phyloP scores from a whole-genome alignment of 2,113 vertebrate genomes.

The Syngnathus floridae region DNA sequence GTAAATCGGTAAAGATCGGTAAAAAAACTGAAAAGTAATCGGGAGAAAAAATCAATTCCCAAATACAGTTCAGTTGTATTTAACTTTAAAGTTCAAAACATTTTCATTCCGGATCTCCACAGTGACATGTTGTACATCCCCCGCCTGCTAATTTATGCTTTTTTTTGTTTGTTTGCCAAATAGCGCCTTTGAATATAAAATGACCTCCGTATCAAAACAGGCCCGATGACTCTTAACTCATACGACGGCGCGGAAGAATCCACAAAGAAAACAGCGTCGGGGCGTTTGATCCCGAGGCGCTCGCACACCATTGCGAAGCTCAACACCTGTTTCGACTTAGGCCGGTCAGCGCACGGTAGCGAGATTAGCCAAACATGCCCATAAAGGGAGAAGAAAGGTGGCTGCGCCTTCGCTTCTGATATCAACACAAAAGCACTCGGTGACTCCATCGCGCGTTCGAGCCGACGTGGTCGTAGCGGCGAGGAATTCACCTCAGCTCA shows the following conservation, averaged over 20 bases:
- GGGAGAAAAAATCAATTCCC: background rate
- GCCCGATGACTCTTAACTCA: slow-evolving; percentile 40
- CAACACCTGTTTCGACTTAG: slow-evolving; percentile 72
- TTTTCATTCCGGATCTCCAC: background rate
- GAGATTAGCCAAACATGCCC: slow-evolving; percentile 71
- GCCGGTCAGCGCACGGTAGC: slow-evolving; percentile 61
- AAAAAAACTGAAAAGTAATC: too few species aligned
- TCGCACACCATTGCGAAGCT: slow-evolving; percentile 44
- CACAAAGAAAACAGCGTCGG: slow-evolving; percentile 55
- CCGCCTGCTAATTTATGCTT: slow-evolving; percentile 11
- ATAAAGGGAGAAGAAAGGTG: slow-evolving; percentile 68
- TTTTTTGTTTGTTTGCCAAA: slow-evolving; percentile 20
- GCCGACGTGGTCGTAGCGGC: slow-evolving; percentile 58
- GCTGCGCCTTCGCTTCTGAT: slow-evolving; percentile 56
- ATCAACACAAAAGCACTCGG: slow-evolving; percentile 36
- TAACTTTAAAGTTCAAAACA: too few species aligned
- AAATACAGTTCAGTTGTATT: background rate
- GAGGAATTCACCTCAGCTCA: slow-evolving; percentile 51
- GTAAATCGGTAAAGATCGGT: too few species aligned
- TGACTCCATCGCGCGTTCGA: slow-evolving; percentile 22
- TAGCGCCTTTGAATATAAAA: slow-evolving; percentile 29
- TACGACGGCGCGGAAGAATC: slow-evolving; percentile 54
- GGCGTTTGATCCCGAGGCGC: slow-evolving; percentile 37
- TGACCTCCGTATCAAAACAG: slow-evolving; percentile 40
- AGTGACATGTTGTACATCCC: slow-evolving; percentile 34